Conservation (phyloP, 2,113 vertebrate genomes). For the Apodemus speciosus region DNA sequence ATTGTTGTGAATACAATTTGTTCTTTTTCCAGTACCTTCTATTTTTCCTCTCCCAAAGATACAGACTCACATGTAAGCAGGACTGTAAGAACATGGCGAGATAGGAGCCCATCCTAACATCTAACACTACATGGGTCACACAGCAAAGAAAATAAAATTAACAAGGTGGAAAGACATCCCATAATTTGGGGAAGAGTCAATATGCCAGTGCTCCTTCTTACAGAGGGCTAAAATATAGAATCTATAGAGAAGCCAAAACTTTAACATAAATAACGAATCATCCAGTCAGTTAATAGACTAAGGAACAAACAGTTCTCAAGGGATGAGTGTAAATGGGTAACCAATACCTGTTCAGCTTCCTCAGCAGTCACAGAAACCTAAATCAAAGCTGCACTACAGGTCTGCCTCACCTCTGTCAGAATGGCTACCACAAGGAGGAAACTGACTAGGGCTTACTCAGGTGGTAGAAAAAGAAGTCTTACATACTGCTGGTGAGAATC, state of each 20-base stretch:
- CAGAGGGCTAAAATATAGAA: background rate
- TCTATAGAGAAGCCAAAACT: background rate
- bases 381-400: background rate
- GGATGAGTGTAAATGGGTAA: no score
- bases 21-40: background rate
- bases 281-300: background rate
- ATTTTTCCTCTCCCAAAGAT: background rate
- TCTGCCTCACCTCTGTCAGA: no score
- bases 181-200: no score
- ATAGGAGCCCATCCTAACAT: no score
- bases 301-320: background rate
- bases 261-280: background rate
- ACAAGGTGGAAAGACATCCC: background rate
- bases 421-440: background rate
- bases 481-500: background rate
- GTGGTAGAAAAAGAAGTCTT: no score
- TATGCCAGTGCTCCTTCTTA: no score
- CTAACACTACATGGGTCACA: fast-evolving
- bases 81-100: fast-evolving
- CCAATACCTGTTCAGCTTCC: background rate
- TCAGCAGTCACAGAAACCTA: background rate
- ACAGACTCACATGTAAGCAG: no score
- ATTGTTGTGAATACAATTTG: no score
- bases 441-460: background rate
- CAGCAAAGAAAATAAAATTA: background rate